Evolutionary conservation across 2,888 invertebrate species (phyloP), one percentile per base, ranked within the genome.

Genomic region (Tetheella fluctuosa): DNA sequence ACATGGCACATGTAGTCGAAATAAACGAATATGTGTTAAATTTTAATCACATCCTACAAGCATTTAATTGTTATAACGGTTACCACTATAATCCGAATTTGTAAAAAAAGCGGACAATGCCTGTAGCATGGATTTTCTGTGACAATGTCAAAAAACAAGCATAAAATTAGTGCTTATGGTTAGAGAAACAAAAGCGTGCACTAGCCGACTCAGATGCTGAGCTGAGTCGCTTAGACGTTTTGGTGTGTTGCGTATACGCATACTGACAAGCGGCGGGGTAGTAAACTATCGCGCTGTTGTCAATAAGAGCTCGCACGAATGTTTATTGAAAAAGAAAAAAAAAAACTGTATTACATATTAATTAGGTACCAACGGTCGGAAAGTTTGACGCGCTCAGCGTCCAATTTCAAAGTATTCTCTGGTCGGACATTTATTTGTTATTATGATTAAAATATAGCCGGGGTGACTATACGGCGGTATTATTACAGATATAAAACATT

Each of bases 171-270:
- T 7, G 58, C 52, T 17, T 34, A 34, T n/a, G 39, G 28, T 37
- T 20, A 52, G 30, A 58, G 57, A 23, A 69, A 82, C 84, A 83
- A 88, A 86, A 90, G 88, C 91, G 92, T 92, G 90, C 91, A 88
- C 74, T 79, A 84, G 85, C 88, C 75, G 83, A 85, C 91, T 91
- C 91, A 90, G 91, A 73, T 62, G 70, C 64, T 34, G 34, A 34
- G 90, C 91, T 90, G 91, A 92, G 91, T 83, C 82, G 84, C 88
- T 83, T 79, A 88, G 91, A 91, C 92, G 91, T 84, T 83, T 86
- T 84, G 81, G 69, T 60, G 52, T 60, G 58, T 65, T 66, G 61
- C 64, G 13, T 13, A 48, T 59, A 64, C 60, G 63, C 63, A 62
- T 67, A 69, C 61, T 67, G 77, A 75, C 80, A 76, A 66, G 67